Conservation (phyloP, 2,888 invertebrate genomes). For the Lamellibrachia satsuma region DNA sequence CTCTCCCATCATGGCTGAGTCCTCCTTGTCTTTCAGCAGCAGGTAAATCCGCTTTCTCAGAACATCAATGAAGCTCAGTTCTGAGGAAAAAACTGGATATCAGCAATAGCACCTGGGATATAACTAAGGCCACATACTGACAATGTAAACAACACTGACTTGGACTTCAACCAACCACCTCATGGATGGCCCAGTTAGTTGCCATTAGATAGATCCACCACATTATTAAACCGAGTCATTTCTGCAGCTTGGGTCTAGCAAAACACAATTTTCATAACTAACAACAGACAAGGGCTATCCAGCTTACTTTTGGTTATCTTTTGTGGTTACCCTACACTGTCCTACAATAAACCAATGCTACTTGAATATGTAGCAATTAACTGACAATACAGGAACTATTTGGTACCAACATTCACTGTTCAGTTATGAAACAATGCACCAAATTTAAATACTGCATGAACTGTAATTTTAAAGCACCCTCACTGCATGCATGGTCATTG, state of each 20-base stretch:
- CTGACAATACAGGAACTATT: too few species aligned
- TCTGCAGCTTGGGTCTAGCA: not conserved
- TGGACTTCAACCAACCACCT: not conserved
- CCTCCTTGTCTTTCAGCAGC: conserved; percentile 51
- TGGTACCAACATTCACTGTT: too few species aligned
- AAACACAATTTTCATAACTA: too few species aligned
- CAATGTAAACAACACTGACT: not conserved
- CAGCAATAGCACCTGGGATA: not conserved
- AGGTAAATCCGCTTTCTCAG: conserved; percentile 43
- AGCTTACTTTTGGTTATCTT: too few species aligned
- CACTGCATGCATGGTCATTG: too few species aligned
- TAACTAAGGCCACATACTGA: not conserved
- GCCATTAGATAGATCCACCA: not conserved
- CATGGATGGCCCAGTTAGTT: not conserved
- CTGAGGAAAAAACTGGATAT: not conserved
- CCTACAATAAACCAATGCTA: too few species aligned
- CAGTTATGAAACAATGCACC: too few species aligned
- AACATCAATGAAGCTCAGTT: conserved; percentile 39
- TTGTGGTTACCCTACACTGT: too few species aligned
- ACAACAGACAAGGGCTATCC: too few species aligned
- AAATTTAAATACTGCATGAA: too few species aligned
- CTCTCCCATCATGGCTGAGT: conserved; percentile 28
- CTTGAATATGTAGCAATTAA: too few species aligned
- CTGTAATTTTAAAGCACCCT: too few species aligned
- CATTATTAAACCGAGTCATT: not conserved